Conservation (phyloP, 1,140 invertebrate genomes). For the Platyura marginata region DNA sequence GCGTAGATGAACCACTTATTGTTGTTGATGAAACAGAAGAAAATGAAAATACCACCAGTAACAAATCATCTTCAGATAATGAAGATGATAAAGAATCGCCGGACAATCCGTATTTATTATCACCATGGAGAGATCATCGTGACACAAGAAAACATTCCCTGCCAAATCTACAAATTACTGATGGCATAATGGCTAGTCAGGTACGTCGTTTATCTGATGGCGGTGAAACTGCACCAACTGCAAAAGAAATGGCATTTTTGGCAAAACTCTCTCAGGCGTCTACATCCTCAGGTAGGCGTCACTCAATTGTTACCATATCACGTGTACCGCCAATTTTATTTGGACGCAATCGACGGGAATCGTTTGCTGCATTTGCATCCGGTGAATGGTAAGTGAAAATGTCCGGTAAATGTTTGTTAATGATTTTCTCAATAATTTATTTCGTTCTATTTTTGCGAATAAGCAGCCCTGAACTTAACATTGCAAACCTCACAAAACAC, state of each 20-base stretch:
- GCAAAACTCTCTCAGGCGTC: conserved; percentile 42
- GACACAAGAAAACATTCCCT: conserved; percentile 59
- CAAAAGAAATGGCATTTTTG: conserved; percentile 55
- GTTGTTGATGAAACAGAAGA: conserved; percentile 43
- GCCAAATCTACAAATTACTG: conserved; percentile 60
- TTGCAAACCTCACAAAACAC: too few relatives aligned
- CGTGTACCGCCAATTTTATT: conserved; percentile 53
- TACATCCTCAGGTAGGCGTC: conserved; percentile 50
- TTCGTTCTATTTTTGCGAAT: too few relatives aligned
- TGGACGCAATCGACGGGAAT: conserved; percentile 54
- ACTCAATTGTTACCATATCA: conserved; percentile 69
- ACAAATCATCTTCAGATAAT: conserved; percentile 30
- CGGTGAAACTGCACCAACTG: conserved; percentile 39
- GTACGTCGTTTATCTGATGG: conserved; percentile 59
- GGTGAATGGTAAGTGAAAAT: conserved; percentile 8
- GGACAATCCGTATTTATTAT: conserved; percentile 57
- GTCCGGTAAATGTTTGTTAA: background rate
- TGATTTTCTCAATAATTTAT: too few relatives aligned
- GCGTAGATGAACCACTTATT: conserved; percentile 47
- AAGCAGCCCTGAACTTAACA: too few relatives aligned
- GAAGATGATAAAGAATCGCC: conserved; percentile 53
- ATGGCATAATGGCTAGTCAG: conserved; percentile 68
- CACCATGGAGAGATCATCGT: conserved; percentile 46
- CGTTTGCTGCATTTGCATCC: conserved; percentile 52
- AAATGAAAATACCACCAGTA: conserved; percentile 25